These are phyloP conservation scores for Zoroaster sp. DNA, from an alignment of 53 echinoderm and acorn worm species.

Conservation along the genomic window DNA sequence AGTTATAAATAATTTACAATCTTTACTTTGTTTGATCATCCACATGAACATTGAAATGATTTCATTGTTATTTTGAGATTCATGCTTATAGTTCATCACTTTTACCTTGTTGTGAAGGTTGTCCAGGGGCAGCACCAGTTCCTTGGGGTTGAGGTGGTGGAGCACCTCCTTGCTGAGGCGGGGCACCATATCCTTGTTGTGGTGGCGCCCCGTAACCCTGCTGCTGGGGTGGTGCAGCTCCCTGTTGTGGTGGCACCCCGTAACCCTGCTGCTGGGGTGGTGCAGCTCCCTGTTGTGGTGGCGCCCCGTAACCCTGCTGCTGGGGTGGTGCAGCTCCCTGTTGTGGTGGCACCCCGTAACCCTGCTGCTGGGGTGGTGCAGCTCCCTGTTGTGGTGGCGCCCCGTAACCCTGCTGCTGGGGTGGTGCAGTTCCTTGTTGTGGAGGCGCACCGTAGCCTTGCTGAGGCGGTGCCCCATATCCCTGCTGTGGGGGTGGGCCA, in stretches of 20 bases:
- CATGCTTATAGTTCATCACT: neutral
- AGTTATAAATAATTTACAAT: no score
- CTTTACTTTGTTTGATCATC: no score
- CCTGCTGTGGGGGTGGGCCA: no score
- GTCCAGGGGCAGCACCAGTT: neutral
- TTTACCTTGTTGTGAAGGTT: slow-evolving; percentile 3
- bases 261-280: slow-evolving; percentile 2
- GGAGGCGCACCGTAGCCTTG: no score
- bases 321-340: no score
- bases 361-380: no score
- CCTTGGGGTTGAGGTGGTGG: neutral
- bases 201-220: neutral
- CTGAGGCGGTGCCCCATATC: no score
- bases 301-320: neutral
- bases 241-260: slow-evolving; percentile 31
- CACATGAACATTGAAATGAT: neutral
- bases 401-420: no score
- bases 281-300: neutral
- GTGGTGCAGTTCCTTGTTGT: no score
- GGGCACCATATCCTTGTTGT: slow-evolving; percentile 9
- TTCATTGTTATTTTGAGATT: neutral
- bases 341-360: no score
- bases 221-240: neutral
- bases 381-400: no score
- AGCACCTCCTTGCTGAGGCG: neutral